A percentile compares a stretch with the other conserved stretches of the same genome.
Evolutionary conservation across 1,140 invertebrate genomes (phyloP).

Genomic region (Philopotamus ludificatus): DNA sequence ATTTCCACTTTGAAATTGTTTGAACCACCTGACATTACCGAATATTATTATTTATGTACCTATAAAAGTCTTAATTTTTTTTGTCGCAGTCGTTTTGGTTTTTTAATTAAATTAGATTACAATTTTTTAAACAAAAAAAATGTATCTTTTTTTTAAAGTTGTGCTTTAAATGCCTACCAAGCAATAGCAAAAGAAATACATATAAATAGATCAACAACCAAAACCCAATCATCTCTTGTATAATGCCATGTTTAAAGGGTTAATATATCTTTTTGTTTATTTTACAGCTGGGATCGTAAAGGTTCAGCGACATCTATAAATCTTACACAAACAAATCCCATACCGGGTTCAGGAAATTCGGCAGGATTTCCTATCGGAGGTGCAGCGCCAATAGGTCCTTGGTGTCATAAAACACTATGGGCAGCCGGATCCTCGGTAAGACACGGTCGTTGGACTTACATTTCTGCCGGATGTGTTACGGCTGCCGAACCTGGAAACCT

Average conservation of each 20-base stretch:
- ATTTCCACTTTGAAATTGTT: too few relatives aligned
- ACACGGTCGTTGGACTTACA: conserved; percentile 76
- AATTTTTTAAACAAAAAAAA: too few relatives aligned
- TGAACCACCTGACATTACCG: too few relatives aligned
- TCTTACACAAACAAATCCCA: neutral
- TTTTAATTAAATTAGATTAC: too few relatives aligned
- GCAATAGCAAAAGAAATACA: too few relatives aligned
- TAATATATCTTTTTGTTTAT: neutral
- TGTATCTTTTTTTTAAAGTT: too few relatives aligned
- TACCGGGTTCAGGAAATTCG: conserved; percentile 1
- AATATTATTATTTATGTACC: too few relatives aligned
- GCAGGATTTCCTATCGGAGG: conserved; percentile 41
- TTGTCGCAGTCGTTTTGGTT: too few relatives aligned
- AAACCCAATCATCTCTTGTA: too few relatives aligned
- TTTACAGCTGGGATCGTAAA: conserved; percentile 32
- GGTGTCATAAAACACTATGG: conserved; percentile 74
- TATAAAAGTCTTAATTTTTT: too few relatives aligned
- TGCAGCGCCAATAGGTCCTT: conserved; percentile 58
- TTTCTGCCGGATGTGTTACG: conserved; percentile 70
- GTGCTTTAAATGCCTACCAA: too few relatives aligned
- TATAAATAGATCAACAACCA: too few relatives aligned
- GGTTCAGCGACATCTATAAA: conserved; percentile 6
- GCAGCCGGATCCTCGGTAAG: conserved; percentile 77
- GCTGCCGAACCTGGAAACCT: conserved; percentile 82
- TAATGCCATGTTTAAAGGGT: neutral